Conservation (phyloP, 2,113 vertebrate genomes). For the Crotalus tigris region DNA sequence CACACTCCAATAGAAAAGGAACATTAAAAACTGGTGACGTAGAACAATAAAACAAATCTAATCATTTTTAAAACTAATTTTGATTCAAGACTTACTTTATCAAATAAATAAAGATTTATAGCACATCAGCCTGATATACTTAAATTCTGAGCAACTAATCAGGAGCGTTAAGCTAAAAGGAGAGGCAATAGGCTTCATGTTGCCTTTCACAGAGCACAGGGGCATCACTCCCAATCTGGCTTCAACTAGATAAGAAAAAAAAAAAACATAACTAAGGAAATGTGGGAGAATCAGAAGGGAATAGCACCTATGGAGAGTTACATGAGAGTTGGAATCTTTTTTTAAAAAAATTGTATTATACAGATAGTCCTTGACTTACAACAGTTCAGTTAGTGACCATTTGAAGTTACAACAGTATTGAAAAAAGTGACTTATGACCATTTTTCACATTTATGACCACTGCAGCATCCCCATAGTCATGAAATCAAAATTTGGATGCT, state of each 20-base stretch:
- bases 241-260: too few relatives aligned
- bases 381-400: neutral
- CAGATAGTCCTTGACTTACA: neutral
- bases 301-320: neutral
- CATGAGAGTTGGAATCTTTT: neutral
- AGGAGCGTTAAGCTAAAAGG: too few relatives aligned
- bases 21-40: neutral
- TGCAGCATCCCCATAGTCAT: neutral
- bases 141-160: too few relatives aligned
- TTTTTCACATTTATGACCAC: neutral
- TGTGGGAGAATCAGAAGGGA: neutral
- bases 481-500: neutral
- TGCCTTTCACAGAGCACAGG: too few relatives aligned
- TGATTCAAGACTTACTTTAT: neutral
- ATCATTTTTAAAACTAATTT: neutral
- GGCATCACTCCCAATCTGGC: too few relatives aligned
- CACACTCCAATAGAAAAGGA: neutral
- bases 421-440: neutral
- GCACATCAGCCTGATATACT: neutral
- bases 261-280: neutral
- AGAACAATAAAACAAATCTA: neutral
- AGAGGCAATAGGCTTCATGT: too few relatives aligned
- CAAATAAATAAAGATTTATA: neutral
- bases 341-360: neutral
- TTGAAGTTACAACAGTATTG: neutral